Evolutionary conservation across 2,888 invertebrate genomes (phyloP).

Genomic region (Acleris emargana): DNA sequence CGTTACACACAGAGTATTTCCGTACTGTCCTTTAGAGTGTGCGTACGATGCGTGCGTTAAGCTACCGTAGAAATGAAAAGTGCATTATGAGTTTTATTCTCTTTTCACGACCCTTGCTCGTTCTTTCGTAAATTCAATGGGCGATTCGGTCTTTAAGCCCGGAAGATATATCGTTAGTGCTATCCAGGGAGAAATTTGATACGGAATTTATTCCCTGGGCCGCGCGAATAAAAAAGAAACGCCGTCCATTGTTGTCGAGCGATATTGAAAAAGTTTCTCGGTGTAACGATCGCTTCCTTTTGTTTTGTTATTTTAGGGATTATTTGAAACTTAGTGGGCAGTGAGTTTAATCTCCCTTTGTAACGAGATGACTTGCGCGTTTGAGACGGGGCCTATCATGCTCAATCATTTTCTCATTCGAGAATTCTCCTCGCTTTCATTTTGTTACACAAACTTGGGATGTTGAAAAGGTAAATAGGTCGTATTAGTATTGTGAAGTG

Average conservation of each 20-base stretch:
- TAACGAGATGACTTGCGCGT: constrained; percentile 57
- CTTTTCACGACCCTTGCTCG: constrained; percentile 45
- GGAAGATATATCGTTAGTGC: constrained; percentile 55
- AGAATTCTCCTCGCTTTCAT: constrained; percentile 56
- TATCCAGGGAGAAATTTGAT: constrained; percentile 62
- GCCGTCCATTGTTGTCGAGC: constrained; percentile 64
- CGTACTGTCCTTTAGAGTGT: constrained; percentile 69
- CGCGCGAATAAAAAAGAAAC: constrained; percentile 57
- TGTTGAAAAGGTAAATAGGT: constrained; percentile 64
- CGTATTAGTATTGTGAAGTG: constrained; percentile 55
- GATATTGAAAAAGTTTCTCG: constrained; percentile 76
- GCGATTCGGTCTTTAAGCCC: constrained; percentile 42
- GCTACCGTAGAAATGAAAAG: constrained; percentile 61
- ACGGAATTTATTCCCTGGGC: constrained; percentile 57
- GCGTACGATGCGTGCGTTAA: constrained; percentile 62
- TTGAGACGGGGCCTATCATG: constrained; percentile 37
- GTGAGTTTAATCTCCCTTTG: constrained; percentile 61
- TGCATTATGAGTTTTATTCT: constrained; percentile 62
- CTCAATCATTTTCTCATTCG: constrained; percentile 46
- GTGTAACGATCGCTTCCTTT: constrained; percentile 60
- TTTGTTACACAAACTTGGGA: constrained; percentile 26
- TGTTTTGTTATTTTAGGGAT: constrained; percentile 67
- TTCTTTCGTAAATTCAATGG: constrained; percentile 51
- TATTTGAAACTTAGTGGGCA: constrained; percentile 63
- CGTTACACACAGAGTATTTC: constrained; percentile 77